Conservation (phyloP, 2,888 invertebrate species). For the Calameuta idolon region DNA sequence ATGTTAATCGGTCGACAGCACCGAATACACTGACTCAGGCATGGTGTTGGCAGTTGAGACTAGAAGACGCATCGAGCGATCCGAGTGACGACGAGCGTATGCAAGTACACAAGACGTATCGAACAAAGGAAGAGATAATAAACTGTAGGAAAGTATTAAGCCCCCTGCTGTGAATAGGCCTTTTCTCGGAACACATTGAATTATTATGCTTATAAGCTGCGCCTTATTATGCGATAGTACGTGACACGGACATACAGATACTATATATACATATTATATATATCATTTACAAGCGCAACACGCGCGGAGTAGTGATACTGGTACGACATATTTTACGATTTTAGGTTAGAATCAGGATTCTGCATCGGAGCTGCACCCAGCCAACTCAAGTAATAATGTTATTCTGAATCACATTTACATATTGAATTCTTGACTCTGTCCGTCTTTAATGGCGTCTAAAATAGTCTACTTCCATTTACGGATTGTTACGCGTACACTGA, state of each 20-base stretch:
- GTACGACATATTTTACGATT: neutral
- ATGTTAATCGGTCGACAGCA: slow-evolving; percentile 38
- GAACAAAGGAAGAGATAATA: neutral
- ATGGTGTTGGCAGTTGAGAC: slow-evolving; percentile 28
- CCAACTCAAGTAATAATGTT: no score
- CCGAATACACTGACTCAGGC: slow-evolving; percentile 41
- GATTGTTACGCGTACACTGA: neutral
- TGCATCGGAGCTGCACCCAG: neutral
- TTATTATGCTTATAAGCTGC: neutral
- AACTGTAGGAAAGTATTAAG: neutral
- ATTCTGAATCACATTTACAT: neutral
- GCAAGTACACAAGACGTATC: neutral
- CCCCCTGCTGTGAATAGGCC: neutral
- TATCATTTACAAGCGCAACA: no score
- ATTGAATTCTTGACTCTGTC: neutral
- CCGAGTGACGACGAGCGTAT: slow-evolving; percentile 8
- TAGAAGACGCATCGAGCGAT: slow-evolving; percentile 20
- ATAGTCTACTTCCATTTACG: neutral
- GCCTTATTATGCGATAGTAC: neutral
- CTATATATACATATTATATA: no score
- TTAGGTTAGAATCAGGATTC: neutral
- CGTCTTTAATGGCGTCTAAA: neutral
- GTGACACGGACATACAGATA: neutral
- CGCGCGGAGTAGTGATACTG: neutral
- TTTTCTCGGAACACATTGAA: neutral